phyloP scores from a whole-genome alignment of 2,888 invertebrate species.

The Torymus tubicola region DNA sequence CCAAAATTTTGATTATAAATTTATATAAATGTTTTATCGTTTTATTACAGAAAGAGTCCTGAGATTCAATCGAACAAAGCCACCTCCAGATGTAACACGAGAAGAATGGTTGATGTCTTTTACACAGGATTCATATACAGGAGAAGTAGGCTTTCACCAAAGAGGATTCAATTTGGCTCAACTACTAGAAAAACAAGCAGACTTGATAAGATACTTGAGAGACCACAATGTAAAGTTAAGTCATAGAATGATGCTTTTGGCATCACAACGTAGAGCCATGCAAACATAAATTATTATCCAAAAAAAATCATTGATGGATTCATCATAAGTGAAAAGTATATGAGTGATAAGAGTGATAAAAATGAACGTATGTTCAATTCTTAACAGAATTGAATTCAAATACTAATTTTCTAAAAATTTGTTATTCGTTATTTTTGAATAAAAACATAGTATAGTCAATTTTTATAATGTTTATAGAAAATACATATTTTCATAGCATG shows the following conservation, averaged over 20 bases:
- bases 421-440: conserved; percentile 42
- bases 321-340: conserved; percentile 45
- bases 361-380: conserved; percentile 31
- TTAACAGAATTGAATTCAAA: conserved; percentile 20
- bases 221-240: conserved; percentile 83
- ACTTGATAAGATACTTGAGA: conserved; percentile 82
- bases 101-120: conserved; percentile 80
- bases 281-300: conserved; percentile 42
- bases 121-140: conserved; percentile 77
- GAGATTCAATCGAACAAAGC: conserved; percentile 80
- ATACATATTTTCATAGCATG: conserved; percentile 36
- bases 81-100: conserved; percentile 81
- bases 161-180: conserved; percentile 75
- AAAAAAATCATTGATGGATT: conserved; percentile 40
- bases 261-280: conserved; percentile 61
- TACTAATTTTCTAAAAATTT: conserved; percentile 41
- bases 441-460: conserved; percentile 32
- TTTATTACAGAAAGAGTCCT: conserved; percentile 78
- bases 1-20: neutral
- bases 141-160: conserved; percentile 77
- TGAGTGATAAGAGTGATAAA: conserved; percentile 47
- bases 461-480: conserved; percentile 45
- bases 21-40: conserved; percentile 16
- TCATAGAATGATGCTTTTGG: conserved; percentile 79
- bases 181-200: conserved; percentile 84